Percentiles rank a stretch among this genome's conserved stretches.
Conservation (phyloP, 2,113 vertebrate species). For the Pteropus alecto region DNA sequence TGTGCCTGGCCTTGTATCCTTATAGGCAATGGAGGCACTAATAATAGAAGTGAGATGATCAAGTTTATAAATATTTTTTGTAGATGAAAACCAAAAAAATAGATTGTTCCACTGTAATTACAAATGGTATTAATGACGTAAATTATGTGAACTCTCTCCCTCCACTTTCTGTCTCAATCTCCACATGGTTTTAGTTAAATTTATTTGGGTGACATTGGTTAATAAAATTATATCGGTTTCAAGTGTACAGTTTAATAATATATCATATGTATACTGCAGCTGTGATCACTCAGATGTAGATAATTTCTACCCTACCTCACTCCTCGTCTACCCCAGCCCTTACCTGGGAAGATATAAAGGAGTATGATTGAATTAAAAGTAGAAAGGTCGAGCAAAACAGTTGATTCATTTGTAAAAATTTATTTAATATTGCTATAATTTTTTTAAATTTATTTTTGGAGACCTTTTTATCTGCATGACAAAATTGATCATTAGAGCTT, state of each 20-base stretch:
- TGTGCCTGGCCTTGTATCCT: background rate
- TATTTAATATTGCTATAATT: background rate
- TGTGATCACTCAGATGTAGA: background rate
- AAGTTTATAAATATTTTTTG: background rate
- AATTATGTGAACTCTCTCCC: background rate
- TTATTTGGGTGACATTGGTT: too few species aligned
- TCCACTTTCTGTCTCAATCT: background rate
- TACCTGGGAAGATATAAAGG: background rate
- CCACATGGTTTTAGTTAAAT: background rate
- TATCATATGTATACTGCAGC: background rate
- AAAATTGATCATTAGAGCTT: background rate
- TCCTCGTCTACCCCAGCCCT: rapidly evolving
- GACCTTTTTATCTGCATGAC: background rate
- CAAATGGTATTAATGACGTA: background rate
- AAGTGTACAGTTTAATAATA: too few species aligned
- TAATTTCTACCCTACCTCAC: background rate
- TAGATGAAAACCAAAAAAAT: background rate
- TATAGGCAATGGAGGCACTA: background rate
- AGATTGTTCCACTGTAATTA: background rate
- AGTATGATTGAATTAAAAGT: background rate
- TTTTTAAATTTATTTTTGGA: background rate
- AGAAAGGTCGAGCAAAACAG: background rate
- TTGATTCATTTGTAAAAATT: background rate
- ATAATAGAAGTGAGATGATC: background rate
- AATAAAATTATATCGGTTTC: too few species aligned